These are phyloP conservation scores for Cecidostiba fungosa DNA, from an alignment of 2,888 invertebrate genomes.

Conservation along the genomic window DNA sequence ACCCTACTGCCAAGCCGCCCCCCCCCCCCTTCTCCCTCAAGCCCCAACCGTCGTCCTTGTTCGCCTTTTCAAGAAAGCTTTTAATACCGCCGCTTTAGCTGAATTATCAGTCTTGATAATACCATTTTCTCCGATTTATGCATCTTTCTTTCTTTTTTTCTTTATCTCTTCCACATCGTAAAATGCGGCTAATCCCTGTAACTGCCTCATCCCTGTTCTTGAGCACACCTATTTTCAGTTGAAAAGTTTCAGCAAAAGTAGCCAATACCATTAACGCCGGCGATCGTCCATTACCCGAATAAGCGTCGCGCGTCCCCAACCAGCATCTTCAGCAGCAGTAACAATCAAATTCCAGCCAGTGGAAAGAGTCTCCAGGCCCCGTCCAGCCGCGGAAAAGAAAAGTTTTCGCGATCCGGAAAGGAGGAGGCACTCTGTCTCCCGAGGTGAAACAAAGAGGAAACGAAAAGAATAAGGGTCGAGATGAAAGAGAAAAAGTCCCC, in stretches of 20 bases:
- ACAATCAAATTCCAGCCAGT: constrained; percentile 32
- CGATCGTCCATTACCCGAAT: background rate
- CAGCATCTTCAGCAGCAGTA: background rate
- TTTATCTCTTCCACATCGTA: background rate
- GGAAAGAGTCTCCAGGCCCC: background rate
- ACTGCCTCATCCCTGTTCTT: background rate
- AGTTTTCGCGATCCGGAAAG: constrained; percentile 17
- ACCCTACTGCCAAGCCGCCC: constrained; percentile 67
- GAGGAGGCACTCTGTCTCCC: background rate
- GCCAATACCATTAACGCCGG: background rate
- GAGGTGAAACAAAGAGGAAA: constrained; percentile 46
- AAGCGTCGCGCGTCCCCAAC: background rate
- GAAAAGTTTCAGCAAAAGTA: background rate
- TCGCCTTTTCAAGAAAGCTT: constrained; percentile 64
- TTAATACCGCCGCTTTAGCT: constrained; percentile 61
- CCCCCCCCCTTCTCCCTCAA: constrained; percentile 7
- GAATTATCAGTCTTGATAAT: constrained; percentile 63
- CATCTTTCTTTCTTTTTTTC: constrained; percentile 40
- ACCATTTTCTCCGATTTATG: constrained; percentile 52
- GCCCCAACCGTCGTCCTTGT: constrained; percentile 30
- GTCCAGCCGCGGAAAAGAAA: constrained; percentile 30
- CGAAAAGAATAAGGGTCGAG: constrained; percentile 59
- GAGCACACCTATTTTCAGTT: background rate
- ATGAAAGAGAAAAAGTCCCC: constrained; percentile 51
- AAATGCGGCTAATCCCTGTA: background rate